phyloP scores from a whole-genome alignment of 2,113 vertebrate species.

The Arothron firmamentum region DNA sequence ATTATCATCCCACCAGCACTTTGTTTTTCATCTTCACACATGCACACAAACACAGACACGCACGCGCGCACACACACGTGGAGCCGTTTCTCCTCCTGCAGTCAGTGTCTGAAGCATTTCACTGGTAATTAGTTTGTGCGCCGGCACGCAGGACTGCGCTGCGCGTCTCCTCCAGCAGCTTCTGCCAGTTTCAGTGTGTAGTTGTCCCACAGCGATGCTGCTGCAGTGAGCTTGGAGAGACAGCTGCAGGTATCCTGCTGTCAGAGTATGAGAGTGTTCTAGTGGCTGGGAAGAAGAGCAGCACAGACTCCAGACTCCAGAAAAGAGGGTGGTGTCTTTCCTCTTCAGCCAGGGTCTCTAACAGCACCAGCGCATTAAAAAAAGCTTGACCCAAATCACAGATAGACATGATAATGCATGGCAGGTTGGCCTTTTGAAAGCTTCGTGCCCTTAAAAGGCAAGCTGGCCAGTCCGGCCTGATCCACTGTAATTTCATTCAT shows the following conservation, averaged over 20 bases:
- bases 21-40: not conserved
- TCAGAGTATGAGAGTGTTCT: slow-evolving; percentile 25
- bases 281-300: slow-evolving; percentile 43
- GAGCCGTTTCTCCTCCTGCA: slow-evolving; percentile 11
- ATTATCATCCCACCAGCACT: not conserved
- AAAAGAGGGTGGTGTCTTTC: slow-evolving; percentile 55
- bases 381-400: slow-evolving; percentile 72
- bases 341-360: slow-evolving; percentile 33
- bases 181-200: slow-evolving; percentile 41
- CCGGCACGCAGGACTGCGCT: slow-evolving; percentile 33
- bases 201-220: slow-evolving; percentile 7
- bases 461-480: slow-evolving; percentile 46
- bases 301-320: slow-evolving; percentile 17
- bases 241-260: slow-evolving; percentile 20
- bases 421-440: slow-evolving; percentile 73
- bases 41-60: slow-evolving; percentile 5
- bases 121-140: slow-evolving; percentile 39
- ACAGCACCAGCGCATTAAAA: slow-evolving; percentile 60
- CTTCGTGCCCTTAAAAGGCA: slow-evolving; percentile 59
- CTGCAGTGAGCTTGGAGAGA: slow-evolving; percentile 22
- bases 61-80: slow-evolving; percentile 7
- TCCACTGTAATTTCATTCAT: not conserved
- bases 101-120: slow-evolving; percentile 21
- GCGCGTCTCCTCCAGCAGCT: slow-evolving; percentile 35
- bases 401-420: slow-evolving; percentile 65